A percentile compares a stretch with the other conserved stretches of the same genome.
Conservation (phyloP, 2,888 invertebrate species). For the Cheilosia pagana region DNA sequence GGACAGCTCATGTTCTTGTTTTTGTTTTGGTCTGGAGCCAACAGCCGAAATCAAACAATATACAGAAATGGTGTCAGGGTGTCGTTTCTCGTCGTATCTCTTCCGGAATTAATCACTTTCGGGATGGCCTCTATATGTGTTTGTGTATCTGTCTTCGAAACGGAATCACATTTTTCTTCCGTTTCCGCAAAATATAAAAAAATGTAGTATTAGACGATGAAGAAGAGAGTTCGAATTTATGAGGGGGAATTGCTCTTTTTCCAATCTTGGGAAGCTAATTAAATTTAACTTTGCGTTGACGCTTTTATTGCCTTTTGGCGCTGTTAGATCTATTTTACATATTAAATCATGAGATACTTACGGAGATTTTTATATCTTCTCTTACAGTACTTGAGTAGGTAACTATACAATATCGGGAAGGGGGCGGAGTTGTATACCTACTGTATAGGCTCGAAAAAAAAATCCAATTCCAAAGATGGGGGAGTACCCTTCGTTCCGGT, state of each 20-base stretch:
- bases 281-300: slow-evolving; percentile 39
- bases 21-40: slow-evolving; percentile 34
- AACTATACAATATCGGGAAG: background rate
- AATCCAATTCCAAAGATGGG: too few species aligned
- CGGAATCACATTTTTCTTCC: slow-evolving; percentile 31
- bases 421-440: background rate
- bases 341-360: slow-evolving; percentile 41
- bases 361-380: slow-evolving; percentile 18
- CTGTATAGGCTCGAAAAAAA: too few species aligned
- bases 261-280: slow-evolving; percentile 49
- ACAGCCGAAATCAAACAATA: background rate
- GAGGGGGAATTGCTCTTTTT: slow-evolving; percentile 26
- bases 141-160: background rate
- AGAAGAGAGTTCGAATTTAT: slow-evolving; percentile 14
- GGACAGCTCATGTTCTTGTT: slow-evolving; percentile 23
- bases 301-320: slow-evolving; percentile 56
- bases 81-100: slow-evolving; percentile 49
- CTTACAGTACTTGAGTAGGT: slow-evolving; percentile 22
- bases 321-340: slow-evolving; percentile 55
- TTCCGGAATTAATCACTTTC: slow-evolving; percentile 49
- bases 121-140: slow-evolving; percentile 3
- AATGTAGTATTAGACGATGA: background rate
- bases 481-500: slow-evolving; percentile 19
- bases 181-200: slow-evolving; percentile 19
- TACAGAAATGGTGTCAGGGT: slow-evolving; percentile 63